A percentile compares a stretch with the other conserved stretches of the same genome.
These are phyloP conservation scores for Pterocles gutturalis DNA, from an alignment of 2,113 vertebrate species.

Conservation along the genomic window DNA sequence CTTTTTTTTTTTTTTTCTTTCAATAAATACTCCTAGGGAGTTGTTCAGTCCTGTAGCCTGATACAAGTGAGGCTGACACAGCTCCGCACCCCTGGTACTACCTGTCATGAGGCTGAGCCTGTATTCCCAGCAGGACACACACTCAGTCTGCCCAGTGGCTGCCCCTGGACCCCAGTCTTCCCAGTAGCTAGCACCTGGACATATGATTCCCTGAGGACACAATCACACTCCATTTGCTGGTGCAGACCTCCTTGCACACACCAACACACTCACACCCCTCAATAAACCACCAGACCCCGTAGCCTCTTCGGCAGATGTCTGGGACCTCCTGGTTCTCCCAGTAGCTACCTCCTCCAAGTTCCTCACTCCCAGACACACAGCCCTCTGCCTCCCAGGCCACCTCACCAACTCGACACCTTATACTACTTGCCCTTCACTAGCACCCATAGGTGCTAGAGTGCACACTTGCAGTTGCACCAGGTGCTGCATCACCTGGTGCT, in stretches of 20 bases:
- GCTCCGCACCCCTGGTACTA: background rate
- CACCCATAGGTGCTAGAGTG: background rate
- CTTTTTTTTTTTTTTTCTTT: background rate
- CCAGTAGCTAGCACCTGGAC: background rate
- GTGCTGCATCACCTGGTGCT: background rate
- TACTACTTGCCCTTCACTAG: background rate
- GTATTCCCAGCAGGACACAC: background rate
- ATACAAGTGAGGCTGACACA: accelerated
- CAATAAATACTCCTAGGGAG: background rate
- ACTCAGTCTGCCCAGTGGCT: background rate
- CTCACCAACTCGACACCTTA: background rate
- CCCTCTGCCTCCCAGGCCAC: background rate
- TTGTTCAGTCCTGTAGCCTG: background rate
- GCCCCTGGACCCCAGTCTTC: background rate
- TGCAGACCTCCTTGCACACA: background rate
- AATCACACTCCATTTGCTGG: background rate
- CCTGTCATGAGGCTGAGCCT: background rate
- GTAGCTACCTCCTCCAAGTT: background rate
- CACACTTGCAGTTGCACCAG: background rate
- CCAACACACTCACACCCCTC: background rate
- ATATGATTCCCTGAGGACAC: background rate
- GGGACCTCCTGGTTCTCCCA: background rate
- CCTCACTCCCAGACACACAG: background rate
- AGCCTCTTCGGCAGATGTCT: background rate
- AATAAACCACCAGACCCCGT: background rate